Conservation (phyloP, 2,797 vertebrate genomes). For the Clarias laeviceps region DNA sequence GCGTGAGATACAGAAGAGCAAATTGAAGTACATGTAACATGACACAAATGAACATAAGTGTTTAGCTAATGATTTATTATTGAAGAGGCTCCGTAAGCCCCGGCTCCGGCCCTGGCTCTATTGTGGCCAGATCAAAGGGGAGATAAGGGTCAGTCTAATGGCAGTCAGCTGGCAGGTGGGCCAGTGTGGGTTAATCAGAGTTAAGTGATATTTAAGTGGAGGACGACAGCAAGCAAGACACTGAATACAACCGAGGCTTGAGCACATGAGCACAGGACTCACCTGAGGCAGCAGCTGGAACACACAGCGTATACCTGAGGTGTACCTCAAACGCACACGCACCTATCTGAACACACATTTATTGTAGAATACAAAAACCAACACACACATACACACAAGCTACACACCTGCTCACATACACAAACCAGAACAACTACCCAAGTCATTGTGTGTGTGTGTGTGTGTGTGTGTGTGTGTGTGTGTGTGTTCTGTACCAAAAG, state of each 20-base stretch:
- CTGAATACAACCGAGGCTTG: slow-evolving; percentile 71
- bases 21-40: slow-evolving; percentile 81
- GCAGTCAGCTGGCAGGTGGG: slow-evolving; percentile 83
- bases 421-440: neutral
- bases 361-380: neutral
- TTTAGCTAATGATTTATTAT: slow-evolving; percentile 87
- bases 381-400: neutral
- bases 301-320: neutral
- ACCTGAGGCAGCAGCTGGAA: slow-evolving; percentile 58
- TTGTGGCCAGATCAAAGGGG: slow-evolving; percentile 75
- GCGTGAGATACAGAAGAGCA: slow-evolving; percentile 63
- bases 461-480: slow-evolving; percentile 3
- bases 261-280: slow-evolving; percentile 39
- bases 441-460: neutral
- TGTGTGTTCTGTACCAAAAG: slow-evolving; percentile 16
- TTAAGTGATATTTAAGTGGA: slow-evolving; percentile 78
- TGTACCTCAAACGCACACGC: slow-evolving; percentile 19
- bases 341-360: neutral
- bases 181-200: slow-evolving; percentile 75
- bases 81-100: slow-evolving; percentile 73
- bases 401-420: slow-evolving; percentile 20
- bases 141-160: slow-evolving; percentile 80
- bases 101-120: slow-evolving; percentile 68
- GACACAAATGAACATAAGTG: slow-evolving; percentile 84
- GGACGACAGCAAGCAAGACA: slow-evolving; percentile 70